phyloP scores from a whole-genome alignment of 2,888 invertebrate genomes.

The Leistus spinibarbis region DNA sequence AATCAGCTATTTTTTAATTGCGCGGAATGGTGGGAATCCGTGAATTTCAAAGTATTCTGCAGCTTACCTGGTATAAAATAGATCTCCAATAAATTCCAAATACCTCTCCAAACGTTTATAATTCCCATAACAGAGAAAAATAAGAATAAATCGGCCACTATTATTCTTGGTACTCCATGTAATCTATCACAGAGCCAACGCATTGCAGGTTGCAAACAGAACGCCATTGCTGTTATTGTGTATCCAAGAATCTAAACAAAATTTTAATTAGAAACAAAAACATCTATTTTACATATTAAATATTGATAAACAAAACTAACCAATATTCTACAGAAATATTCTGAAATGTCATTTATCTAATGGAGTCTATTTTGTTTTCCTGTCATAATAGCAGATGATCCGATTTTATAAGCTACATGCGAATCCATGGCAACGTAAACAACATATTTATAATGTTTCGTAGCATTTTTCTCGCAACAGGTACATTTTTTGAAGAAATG shows the following conservation, averaged over 20 bases:
- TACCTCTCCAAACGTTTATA: conserved; percentile 87
- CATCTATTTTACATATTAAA: background rate
- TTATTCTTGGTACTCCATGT: conserved; percentile 69
- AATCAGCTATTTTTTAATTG: too few relatives aligned
- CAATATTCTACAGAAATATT: too few relatives aligned
- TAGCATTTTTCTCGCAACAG: too few relatives aligned
- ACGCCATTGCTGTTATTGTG: conserved; percentile 72
- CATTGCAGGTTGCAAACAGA: conserved; percentile 75
- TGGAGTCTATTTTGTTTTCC: too few relatives aligned
- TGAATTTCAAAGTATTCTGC: background rate
- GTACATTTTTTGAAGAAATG: too few relatives aligned
- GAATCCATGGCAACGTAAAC: too few relatives aligned
- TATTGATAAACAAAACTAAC: background rate
- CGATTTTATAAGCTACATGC: too few relatives aligned
- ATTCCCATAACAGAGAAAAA: conserved; percentile 79
- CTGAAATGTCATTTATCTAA: too few relatives aligned
- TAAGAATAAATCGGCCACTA: conserved; percentile 78
- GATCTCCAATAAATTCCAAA: conserved; percentile 81
- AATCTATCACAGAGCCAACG: conserved; percentile 72
- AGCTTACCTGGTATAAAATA: conserved; percentile 75
- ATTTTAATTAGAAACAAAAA: too few relatives aligned
- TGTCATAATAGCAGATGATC: too few relatives aligned
- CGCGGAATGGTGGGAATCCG: too few relatives aligned
- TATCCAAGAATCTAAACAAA: conserved; percentile 73
- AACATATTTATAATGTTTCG: too few relatives aligned